Conservation (phyloP, 2,797 vertebrate genomes). For the Triplophysa yarkandensis region DNA sequence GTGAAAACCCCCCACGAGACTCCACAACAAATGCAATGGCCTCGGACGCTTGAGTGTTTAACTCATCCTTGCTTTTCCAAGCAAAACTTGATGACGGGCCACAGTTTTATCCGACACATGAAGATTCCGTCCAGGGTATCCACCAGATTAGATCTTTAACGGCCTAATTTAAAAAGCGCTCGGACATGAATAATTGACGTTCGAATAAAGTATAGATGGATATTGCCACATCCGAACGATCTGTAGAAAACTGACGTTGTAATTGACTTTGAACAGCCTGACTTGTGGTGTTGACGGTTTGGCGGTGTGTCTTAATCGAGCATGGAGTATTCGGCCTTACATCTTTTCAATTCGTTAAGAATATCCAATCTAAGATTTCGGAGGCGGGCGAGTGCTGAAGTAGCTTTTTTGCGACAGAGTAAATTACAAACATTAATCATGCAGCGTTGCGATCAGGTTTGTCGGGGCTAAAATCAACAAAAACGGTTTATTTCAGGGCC, state of each 20-base stretch:
- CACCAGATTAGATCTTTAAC: constrained; percentile 47
- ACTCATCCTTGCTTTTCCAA: constrained; percentile 28
- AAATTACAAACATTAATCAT: constrained; percentile 75
- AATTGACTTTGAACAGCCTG: constrained; percentile 64
- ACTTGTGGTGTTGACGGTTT: constrained; percentile 20
- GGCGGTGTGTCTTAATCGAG: constrained; percentile 69
- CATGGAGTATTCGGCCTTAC: constrained; percentile 57
- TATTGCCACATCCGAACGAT: constrained; percentile 44
- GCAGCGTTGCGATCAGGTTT: constrained; percentile 67
- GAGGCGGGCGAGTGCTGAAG: constrained; percentile 59
- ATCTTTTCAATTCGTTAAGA: constrained; percentile 62
- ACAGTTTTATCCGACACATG: constrained; percentile 30
- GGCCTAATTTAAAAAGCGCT: constrained; percentile 33
- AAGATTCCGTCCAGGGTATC: constrained; percentile 21
- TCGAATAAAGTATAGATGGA: constrained; percentile 31
- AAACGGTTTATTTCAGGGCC: constrained; percentile 69
- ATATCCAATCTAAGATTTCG: constrained; percentile 67
- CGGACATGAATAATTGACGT: constrained; percentile 38
- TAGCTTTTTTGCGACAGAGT: constrained; percentile 58
- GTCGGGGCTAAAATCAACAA: constrained; percentile 70
- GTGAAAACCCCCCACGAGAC: constrained; percentile 52
- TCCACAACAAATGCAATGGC: constrained; percentile 53
- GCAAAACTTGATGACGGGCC: constrained; percentile 18
- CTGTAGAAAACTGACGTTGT: constrained; percentile 64
- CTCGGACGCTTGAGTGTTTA: constrained; percentile 42